These are phyloP conservation scores for Henricia sp. DNA, from an alignment of 53 echinoderm and acorn worm genomes.

Conservation along the genomic window DNA sequence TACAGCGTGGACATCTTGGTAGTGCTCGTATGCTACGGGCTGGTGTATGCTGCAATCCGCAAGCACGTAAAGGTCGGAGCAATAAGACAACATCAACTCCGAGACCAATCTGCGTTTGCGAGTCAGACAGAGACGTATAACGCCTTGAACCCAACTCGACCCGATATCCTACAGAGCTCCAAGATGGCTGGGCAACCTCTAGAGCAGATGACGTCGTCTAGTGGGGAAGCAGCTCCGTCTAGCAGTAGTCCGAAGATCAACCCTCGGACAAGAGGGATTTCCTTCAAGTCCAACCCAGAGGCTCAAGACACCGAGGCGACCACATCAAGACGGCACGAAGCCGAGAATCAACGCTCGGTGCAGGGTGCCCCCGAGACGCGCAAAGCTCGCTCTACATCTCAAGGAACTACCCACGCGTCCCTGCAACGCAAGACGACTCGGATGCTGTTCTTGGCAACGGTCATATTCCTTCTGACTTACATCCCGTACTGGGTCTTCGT, in stretches of 20 bases:
- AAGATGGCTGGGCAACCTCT: background rate
- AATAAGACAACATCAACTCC: background rate
- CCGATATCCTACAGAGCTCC: background rate
- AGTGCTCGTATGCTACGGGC: constrained; percentile 47
- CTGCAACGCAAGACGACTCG: constrained; percentile 41
- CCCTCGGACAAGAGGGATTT: background rate
- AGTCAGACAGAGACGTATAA: background rate
- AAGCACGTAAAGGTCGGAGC: constrained; percentile 47
- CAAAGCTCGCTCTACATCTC: background rate
- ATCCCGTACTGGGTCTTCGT: constrained; percentile 37
- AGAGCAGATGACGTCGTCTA: background rate
- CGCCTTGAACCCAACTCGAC: no score
- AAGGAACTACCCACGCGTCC: background rate
- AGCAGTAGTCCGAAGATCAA: background rate
- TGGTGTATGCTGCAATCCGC: constrained; percentile 42
- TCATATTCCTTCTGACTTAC: constrained; percentile 27
- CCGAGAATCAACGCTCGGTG: no score
- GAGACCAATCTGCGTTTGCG: background rate
- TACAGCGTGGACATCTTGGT: background rate
- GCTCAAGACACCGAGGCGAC: background rate
- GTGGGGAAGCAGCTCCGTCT: background rate
- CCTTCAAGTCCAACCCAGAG: background rate
- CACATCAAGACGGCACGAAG: background rate
- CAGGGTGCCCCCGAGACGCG: background rate
- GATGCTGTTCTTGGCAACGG: constrained; percentile 28